Evolutionary conservation across 1,140 invertebrate genomes (phyloP).

Genomic region (Lerema accius): DNA sequence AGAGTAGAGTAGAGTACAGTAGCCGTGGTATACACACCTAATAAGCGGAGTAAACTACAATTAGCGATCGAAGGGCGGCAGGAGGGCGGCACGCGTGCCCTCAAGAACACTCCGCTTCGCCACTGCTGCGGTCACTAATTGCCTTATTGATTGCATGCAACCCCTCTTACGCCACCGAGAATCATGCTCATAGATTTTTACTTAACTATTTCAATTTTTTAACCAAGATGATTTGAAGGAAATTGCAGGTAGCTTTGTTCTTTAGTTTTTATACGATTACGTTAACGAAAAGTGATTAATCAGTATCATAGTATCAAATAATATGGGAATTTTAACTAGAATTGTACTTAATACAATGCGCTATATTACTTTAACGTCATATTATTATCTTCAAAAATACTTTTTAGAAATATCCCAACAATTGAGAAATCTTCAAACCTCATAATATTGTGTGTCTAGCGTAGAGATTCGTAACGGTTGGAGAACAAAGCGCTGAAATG

Average conservation of each 20-base stretch:
- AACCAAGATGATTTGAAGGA: background rate
- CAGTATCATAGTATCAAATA: too few relatives aligned
- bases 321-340: too few relatives aligned
- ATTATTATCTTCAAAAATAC: too few relatives aligned
- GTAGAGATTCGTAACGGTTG: constrained; percentile 60
- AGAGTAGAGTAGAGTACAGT: too few relatives aligned
- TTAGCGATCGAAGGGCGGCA: constrained; percentile 43
- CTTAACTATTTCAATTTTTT: background rate
- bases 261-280: too few relatives aligned
- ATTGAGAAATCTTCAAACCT: too few relatives aligned
- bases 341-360: too few relatives aligned
- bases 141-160: constrained; percentile 59
- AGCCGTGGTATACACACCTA: constrained; percentile 30
- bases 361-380: too few relatives aligned
- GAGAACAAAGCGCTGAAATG: constrained; percentile 56
- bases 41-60: constrained; percentile 51
- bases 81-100: constrained; percentile 49
- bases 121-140: constrained; percentile 61
- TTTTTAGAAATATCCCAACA: too few relatives aligned
- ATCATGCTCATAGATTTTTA: constrained; percentile 25
- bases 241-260: too few relatives aligned
- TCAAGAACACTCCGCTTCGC: constrained; percentile 53
- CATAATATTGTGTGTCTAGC: background rate
- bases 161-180: constrained; percentile 33
- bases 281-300: too few relatives aligned